Evolutionary conservation across 1,140 invertebrate genomes (phyloP).

Genomic region (Pentalonia nigronervosa): DNA sequence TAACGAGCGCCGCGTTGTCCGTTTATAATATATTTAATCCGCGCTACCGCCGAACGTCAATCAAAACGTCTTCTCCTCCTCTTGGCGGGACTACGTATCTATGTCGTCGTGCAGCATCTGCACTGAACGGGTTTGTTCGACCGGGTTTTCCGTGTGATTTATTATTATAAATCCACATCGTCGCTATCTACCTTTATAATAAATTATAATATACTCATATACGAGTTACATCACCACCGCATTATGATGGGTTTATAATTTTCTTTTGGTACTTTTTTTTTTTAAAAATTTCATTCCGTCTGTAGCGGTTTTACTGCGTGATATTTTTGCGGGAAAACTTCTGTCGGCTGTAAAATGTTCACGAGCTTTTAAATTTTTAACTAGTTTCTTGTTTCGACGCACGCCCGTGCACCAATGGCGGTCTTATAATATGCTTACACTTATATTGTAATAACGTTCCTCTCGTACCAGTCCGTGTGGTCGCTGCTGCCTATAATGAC

Average conservation of each 20-base stretch:
- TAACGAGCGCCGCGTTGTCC: background rate
- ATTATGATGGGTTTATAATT: too few relatives aligned
- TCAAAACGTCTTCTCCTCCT: background rate
- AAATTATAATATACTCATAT: too few relatives aligned
- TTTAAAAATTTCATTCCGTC: background rate
- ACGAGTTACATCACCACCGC: background rate
- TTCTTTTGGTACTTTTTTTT: too few relatives aligned
- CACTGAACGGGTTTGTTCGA: background rate
- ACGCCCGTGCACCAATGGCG: background rate
- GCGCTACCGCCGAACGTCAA: background rate
- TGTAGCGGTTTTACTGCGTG: background rate
- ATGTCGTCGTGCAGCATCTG: background rate
- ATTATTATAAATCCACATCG: background rate
- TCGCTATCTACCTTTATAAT: background rate
- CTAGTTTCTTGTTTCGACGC: background rate
- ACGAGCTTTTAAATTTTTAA: background rate
- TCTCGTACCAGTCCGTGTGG: background rate
- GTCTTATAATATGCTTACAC: background rate
- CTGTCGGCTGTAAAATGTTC: background rate
- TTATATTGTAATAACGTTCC: background rate
- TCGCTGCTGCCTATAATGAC: slow-evolving; percentile 7
- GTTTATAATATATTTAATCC: background rate
- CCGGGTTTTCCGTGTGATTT: background rate
- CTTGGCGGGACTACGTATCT: background rate
- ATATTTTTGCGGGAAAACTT: background rate